Base-by-base conservation (phyloP, 2,888 invertebrate genomes). In the Agrotis clavis region DNA sequence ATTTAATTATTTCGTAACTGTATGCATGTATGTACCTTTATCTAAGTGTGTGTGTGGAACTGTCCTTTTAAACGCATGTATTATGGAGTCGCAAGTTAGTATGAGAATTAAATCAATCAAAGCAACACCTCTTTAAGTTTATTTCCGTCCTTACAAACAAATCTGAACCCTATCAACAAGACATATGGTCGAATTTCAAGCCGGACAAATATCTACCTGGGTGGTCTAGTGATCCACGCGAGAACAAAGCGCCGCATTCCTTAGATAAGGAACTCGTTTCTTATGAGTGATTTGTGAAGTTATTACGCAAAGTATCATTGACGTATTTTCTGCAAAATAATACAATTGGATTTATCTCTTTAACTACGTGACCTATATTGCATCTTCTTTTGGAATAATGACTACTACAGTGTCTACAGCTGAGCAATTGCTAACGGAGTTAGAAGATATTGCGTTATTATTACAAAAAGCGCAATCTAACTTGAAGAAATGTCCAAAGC, bases 391-490 rank as follows among this genome's bases (percentile, higher is more conserved):
- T 50, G 18, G 61, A 50, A 61, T 18, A 48, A 61, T 61, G 48
- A 30, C 48, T 13, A 18, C 48, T 30, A 18, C 47, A 48, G 48
- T 61, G 48, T n/a, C 48, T 13, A 18, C 48, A 25, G 9, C 47
- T 9, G 60, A 9, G 5, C 47, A 60, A 21, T 47, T 60, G 60
- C 60, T 61, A 11, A 11, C 47, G 13, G 61, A 61, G 25, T 60
- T 69, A 21, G 70, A 70, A 70, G 57, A 64, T 51, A 18, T 19
- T 7, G 63, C 57, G 7, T 21, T 14, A 9, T 57, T 56, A 35
- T 48, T 69, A 13, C 19, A 63, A 50, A 69, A 69, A 7, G 21
- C 69, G 30, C 62, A 63, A 57, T 63, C n/a, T 18, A 69, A 69
- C 50, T 18, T 69, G 0, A 51, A 51, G 19, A 64, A 69, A 50